Conservation (phyloP, 2,888 invertebrate species). For the Litoditis marina region DNA sequence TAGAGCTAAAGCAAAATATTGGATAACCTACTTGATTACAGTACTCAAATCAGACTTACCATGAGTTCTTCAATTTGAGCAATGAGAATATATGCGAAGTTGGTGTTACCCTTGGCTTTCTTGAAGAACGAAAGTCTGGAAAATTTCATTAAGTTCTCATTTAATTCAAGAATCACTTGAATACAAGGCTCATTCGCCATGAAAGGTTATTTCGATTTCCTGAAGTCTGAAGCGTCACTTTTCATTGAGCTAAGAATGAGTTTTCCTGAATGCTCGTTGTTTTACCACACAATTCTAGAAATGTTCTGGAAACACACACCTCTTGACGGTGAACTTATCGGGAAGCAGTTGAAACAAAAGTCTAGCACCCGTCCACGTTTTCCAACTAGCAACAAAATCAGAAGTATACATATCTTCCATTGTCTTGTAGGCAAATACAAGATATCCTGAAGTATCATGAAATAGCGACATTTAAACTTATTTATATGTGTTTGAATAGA, state of each 20-base stretch:
- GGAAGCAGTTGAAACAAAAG: conserved; percentile 41
- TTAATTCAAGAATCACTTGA: background rate
- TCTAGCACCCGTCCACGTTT: conserved; percentile 53
- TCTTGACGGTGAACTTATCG: conserved; percentile 29
- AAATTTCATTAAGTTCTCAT: background rate
- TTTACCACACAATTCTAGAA: background rate
- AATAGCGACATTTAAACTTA: background rate
- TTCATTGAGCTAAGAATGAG: background rate
- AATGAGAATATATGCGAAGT: conserved; percentile 42
- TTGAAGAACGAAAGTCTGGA: conserved; percentile 44
- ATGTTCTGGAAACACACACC: conserved; percentile 11
- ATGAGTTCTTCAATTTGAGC: conserved; percentile 44
- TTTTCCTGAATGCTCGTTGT: background rate
- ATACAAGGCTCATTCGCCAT: background rate
- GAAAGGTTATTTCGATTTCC: background rate
- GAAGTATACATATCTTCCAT: conserved; percentile 50
- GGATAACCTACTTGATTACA: background rate
- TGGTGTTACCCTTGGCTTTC: conserved; percentile 26
- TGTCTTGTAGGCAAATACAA: conserved; percentile 47
- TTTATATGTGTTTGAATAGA: no score
- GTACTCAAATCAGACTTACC: conserved; percentile 13
- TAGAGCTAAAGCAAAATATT: background rate
- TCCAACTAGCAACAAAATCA: conserved; percentile 43
- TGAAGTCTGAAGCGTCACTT: background rate
- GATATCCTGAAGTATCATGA: conserved; percentile 29